Evolutionary conservation across 2,888 invertebrate genomes (phyloP).

Genomic region (Euzophera pinguis): DNA sequence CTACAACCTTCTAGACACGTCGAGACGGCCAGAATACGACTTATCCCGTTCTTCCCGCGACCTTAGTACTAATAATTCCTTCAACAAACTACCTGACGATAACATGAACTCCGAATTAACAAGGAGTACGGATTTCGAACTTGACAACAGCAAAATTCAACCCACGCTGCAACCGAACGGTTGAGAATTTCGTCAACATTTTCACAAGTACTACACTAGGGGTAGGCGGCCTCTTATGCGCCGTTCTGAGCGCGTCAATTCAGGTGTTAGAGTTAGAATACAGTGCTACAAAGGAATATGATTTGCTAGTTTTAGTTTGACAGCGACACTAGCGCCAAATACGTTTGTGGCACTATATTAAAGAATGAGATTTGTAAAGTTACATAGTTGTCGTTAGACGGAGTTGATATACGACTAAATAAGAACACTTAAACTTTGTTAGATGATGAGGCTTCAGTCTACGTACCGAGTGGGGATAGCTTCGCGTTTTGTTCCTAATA

Average conservation of each 20-base stretch:
- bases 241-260: constrained; percentile 40
- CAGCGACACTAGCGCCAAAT: neutral
- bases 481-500: constrained; percentile 68
- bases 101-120: constrained; percentile 72
- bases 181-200: constrained; percentile 38
- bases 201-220: constrained; percentile 53
- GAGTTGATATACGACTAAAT: constrained; percentile 43
- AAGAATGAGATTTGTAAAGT: constrained; percentile 60
- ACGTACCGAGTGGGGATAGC: constrained; percentile 50
- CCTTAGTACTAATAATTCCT: constrained; percentile 38
- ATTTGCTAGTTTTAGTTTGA: neutral
- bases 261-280: constrained; percentile 29
- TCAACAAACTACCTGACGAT: constrained; percentile 64
- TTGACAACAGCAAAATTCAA: constrained; percentile 62
- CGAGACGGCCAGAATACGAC: constrained; percentile 44
- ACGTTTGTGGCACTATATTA: constrained; percentile 12
- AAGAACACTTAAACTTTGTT: constrained; percentile 26
- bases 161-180: constrained; percentile 72
- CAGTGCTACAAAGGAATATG: constrained; percentile 15
- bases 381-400: constrained; percentile 31
- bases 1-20: constrained; percentile 52
- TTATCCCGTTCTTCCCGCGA: constrained; percentile 27
- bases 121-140: constrained; percentile 39
- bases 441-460: constrained; percentile 41
- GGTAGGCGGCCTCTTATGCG: constrained; percentile 60